Base-by-base conservation (phyloP, 1,140 invertebrate genomes). In the Dreissena rostriformis region DNA sequence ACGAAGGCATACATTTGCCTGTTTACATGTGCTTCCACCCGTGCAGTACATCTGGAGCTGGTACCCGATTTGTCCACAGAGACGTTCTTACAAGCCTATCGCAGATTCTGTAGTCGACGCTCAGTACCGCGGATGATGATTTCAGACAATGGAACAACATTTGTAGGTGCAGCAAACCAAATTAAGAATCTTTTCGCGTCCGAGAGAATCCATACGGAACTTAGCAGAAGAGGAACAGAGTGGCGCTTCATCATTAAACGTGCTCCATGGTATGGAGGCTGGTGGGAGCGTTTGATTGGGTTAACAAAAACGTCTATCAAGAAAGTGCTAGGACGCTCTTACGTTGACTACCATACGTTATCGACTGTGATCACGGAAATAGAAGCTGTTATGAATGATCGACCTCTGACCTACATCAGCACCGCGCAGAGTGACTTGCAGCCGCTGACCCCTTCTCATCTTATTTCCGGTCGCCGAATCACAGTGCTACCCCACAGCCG, bases 111-210 rank as follows among this genome's bases (percentile, higher is more conserved):
- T 24, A 63, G 51, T 53, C 19, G 78, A 24, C 53, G 26, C 39
- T 81, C 52, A 24, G n/a, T 71, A 81, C 78, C 78, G 17, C 55
- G 19, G 24, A 17, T 63, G n/a, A 61, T 81, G 67, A 71, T 81
- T 11, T 71, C 67, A 14, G 67, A 81, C 22, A 81, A 81, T 39
- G 78, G 52, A 55, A 72, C 78, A 17, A 81, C 78, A 10, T 81
- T 71, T 61, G 1, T 28, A 10, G 52, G 67, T 10, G 67, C 78
- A 28, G n/a, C 53, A 2, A 57, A 81, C 11, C 7, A 81, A 24
- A 22, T 71, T 14, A 61, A 68, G 17, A 49, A 49, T n/a, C 19
- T 81, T 24, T 57, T 57, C 17, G n/a, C 12, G 7, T 57, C 51
- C 22, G 26, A 15, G 8, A 15, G 6, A 28, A 7, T 81, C 17